phyloP scores from a whole-genome alignment of 2,888 invertebrate species.

The Caenorhabditis panamensis region DNA sequence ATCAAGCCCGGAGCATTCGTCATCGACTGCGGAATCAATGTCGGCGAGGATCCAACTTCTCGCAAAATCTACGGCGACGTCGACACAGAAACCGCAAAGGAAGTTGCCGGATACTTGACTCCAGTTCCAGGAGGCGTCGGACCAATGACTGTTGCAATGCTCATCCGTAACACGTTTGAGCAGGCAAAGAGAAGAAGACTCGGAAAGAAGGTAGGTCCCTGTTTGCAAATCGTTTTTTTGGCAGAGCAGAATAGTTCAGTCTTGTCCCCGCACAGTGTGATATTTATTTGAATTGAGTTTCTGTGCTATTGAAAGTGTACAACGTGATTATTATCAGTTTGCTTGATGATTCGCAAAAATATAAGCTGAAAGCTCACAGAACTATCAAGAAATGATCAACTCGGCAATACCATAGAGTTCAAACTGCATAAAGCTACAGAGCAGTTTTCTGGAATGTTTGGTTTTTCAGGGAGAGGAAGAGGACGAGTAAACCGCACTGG shows the following conservation, averaged over 20 bases:
- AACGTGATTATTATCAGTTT: not conserved
- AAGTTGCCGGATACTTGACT: conserved; percentile 83
- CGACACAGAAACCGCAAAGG: conserved; percentile 87
- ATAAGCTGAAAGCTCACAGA: conserved; percentile 8
- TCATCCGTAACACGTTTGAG: conserved; percentile 89
- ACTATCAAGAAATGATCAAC: conserved; percentile 20
- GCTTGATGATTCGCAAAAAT: not conserved
- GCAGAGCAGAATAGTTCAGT: too few relatives aligned
- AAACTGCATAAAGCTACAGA: not conserved
- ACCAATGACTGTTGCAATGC: conserved; percentile 96
- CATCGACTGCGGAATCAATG: conserved; percentile 98
- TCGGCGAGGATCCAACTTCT: conserved; percentile 65
- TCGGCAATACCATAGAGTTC: not conserved
- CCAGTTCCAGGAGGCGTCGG: conserved; percentile 89
- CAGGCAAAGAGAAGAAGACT: conserved; percentile 85
- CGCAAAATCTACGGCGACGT: conserved; percentile 90
- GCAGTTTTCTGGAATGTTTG: not conserved
- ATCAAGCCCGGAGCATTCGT: conserved; percentile 98
- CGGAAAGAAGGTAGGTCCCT: conserved; percentile 44
- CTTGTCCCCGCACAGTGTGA: not conserved
- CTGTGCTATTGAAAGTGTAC: not conserved
- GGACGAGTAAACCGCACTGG: not conserved
- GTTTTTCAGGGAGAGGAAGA: conserved; percentile 28
- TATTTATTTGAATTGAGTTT: not conserved
- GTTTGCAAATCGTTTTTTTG: too few relatives aligned